Base-by-base conservation (phyloP, 1,140 invertebrate species). In the Penaeus chinensis region DNA sequence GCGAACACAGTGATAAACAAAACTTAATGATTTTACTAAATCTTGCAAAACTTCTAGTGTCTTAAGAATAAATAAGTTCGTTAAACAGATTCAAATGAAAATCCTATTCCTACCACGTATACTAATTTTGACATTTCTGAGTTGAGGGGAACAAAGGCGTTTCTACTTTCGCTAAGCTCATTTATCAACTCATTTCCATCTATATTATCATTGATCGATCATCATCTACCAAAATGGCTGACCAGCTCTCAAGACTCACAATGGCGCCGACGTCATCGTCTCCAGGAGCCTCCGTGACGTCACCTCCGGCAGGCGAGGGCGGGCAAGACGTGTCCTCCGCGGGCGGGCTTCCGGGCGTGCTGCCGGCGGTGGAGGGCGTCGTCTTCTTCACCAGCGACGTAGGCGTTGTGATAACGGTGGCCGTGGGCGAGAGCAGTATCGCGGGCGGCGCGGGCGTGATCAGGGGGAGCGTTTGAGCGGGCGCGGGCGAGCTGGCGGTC, bases 271-370 rank as follows among this genome's bases (percentile, higher is more conserved):
- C 76, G 76, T 85, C 84, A 4, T 78, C 71, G 32, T 79, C 84
- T 4, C 82, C 63, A 8, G 5, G 37, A 61, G 79, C 84, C 13
- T 42, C 84, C 8, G 71, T 47, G 10, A 20, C 77, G 11, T 81
- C 84, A 22, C n/a, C 32, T 24, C 79, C 77, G 32, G n/a, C 47
- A 16, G 47, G 82, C 22, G 84, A 85, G 3, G 84, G 84, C 8
- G 77, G 32, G 74, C 84, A 65, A 19, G 84, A 86, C 77, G 84
- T 32, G 16, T 60, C 22, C 32, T 62, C 10, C 10, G 10, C 22
- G 60, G 71, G 32, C 61, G 86, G 66, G 69, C 65, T 87, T 47
- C 54, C 19, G 69, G 71, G 60, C 37, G 71, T 42, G 78, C 22
- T 62, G n/a, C 27, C 63, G 54, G 79, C 63, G n/a, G 60, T n/a